These are phyloP conservation scores for Pogonocherus hispidulus DNA, from an alignment of 2,888 invertebrate genomes.

Conservation along the genomic window DNA sequence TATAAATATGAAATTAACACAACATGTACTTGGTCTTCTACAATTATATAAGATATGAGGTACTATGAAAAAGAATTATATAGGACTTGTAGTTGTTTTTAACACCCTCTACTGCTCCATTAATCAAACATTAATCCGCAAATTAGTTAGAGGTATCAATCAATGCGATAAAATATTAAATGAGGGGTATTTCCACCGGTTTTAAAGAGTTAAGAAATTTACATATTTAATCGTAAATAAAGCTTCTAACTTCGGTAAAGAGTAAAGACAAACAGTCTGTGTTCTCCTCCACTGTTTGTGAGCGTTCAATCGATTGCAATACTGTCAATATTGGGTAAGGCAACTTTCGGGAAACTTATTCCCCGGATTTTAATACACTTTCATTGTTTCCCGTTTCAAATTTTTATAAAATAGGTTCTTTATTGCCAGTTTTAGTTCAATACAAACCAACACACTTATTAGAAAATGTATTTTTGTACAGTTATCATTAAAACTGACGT, in stretches of 20 bases:
- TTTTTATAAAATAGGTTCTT: conserved; percentile 4
- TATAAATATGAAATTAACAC: too few relatives aligned
- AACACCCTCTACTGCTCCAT: too few relatives aligned
- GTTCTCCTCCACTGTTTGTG: conserved; percentile 42
- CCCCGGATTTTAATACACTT: conserved; percentile 10
- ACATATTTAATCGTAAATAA: conserved; percentile 31
- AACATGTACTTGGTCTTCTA: too few relatives aligned
- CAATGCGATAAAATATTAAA: too few relatives aligned
- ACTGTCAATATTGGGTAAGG: conserved; percentile 53
- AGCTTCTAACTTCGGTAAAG: conserved; percentile 22
- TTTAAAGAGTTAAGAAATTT: conserved; percentile 18
- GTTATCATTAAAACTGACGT: too few relatives aligned
- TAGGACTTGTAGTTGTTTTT: too few relatives aligned
- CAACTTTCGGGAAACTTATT: conserved; percentile 12
- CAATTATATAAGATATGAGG: too few relatives aligned
- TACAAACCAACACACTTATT: too few relatives aligned
- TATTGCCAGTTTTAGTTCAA: background rate
- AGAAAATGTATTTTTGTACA: too few relatives aligned
- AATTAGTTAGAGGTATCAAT: too few relatives aligned
- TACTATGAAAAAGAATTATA: too few relatives aligned
- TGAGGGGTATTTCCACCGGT: background rate
- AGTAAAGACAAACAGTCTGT: conserved; percentile 29
- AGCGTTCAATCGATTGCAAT: conserved; percentile 53
- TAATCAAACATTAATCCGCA: too few relatives aligned
- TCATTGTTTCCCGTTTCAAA: conserved; percentile 7